Evolutionary conservation across 2,113 vertebrate species (phyloP).

Genomic region (Scomber scombrus): DNA sequence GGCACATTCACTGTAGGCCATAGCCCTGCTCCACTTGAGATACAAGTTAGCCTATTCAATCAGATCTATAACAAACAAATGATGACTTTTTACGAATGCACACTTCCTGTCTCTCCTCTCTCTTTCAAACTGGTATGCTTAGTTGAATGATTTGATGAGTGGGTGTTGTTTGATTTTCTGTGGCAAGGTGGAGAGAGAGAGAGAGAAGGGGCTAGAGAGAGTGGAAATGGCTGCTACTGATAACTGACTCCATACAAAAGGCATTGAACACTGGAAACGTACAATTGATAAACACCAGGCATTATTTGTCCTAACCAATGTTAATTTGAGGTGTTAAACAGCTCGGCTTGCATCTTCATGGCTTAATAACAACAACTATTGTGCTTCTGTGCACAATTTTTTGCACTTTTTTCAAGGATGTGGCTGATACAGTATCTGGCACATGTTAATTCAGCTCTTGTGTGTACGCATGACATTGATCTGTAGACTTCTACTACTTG

Average conservation of each 20-base stretch:
- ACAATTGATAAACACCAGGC: slow-evolving; percentile 27
- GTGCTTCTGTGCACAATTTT: neutral
- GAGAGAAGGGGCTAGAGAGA: slow-evolving; percentile 42
- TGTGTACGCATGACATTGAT: slow-evolving; percentile 36
- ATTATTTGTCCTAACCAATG: slow-evolving; percentile 17
- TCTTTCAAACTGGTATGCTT: slow-evolving; percentile 58
- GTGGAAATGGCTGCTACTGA: slow-evolving; percentile 53
- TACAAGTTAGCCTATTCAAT: slow-evolving; percentile 44
- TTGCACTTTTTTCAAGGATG: neutral
- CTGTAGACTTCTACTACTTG: slow-evolving; percentile 35
- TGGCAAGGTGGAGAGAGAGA: slow-evolving; percentile 60
- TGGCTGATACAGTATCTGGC: neutral
- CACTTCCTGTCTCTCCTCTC: slow-evolving; percentile 40
- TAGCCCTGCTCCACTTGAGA: slow-evolving; percentile 26
- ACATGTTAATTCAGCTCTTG: slow-evolving; percentile 24
- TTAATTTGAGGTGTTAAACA: slow-evolving; percentile 16
- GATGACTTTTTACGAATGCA: slow-evolving; percentile 56
- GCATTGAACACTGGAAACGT: slow-evolving; percentile 10
- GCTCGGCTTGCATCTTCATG: neutral
- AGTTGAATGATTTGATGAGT: slow-evolving; percentile 75
- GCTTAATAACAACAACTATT: neutral
- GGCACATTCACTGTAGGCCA: slow-evolving; percentile 4
- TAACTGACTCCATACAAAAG: slow-evolving; percentile 26
- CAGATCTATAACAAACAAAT: slow-evolving; percentile 61
- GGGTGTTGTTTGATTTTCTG: slow-evolving; percentile 76